Percentiles rank a stretch among this genome's conserved stretches.
phyloP scores from a whole-genome alignment of 1,140 invertebrate species.

The Drosophila kurseongensis region DNA sequence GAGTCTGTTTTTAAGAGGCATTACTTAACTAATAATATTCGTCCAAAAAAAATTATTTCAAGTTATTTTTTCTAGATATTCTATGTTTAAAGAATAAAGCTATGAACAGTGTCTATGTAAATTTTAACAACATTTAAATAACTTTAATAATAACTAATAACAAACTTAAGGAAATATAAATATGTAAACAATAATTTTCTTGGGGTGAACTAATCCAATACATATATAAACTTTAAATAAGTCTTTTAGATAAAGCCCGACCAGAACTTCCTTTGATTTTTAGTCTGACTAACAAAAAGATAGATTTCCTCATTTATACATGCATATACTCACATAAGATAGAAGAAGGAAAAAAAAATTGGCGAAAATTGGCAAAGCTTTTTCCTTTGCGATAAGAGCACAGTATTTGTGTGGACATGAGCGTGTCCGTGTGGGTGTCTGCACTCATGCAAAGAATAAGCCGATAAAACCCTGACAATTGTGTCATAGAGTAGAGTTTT shows the following conservation, averaged over 20 bases:
- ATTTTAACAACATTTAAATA: too few relatives aligned
- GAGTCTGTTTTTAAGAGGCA: too few relatives aligned
- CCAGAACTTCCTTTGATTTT: not conserved
- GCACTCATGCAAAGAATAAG: constrained; percentile 56
- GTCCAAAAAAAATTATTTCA: too few relatives aligned
- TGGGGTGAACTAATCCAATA: too few relatives aligned
- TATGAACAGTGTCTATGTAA: too few relatives aligned
- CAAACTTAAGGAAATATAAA: too few relatives aligned
- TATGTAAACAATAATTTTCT: too few relatives aligned
- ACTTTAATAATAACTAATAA: too few relatives aligned
- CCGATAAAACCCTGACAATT: constrained; percentile 60
- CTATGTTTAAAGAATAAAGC: too few relatives aligned
- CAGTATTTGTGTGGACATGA: constrained; percentile 11
- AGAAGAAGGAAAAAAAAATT: constrained; percentile 8
- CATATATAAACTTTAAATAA: too few relatives aligned
- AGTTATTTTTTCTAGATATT: too few relatives aligned
- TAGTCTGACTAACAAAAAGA: not conserved
- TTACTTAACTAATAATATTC: too few relatives aligned
- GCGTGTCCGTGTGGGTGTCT: constrained; percentile 25
- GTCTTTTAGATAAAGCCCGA: not conserved
- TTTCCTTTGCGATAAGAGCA: constrained; percentile 40
- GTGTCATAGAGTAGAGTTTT: constrained; percentile 57
- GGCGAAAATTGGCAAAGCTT: constrained; percentile 26
- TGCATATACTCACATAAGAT: constrained; percentile 10
- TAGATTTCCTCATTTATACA: constrained; percentile 13